Percentiles rank a stretch among this genome's conserved stretches.
Conservation (phyloP, 2,888 invertebrate species). For the Nezara viridula region DNA sequence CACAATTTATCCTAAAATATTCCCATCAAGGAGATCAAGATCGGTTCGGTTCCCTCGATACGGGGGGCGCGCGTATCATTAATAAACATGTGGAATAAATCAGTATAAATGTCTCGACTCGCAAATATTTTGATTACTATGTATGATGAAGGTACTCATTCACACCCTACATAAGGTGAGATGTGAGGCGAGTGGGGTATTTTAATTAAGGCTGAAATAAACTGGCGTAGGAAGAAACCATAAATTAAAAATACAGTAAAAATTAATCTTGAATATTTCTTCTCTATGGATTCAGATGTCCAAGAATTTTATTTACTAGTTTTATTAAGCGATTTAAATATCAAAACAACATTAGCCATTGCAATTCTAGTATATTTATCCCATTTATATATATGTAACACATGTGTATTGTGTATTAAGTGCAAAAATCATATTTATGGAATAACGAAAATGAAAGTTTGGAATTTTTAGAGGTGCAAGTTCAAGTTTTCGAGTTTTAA, state of each 20-base stretch:
- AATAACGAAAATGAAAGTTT: no score
- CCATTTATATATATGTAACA: no score
- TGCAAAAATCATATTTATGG: no score
- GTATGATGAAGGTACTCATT: conserved; percentile 22
- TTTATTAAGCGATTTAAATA: no score
- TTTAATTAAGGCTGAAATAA: background rate
- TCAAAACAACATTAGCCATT: no score
- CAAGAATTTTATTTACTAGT: no score
- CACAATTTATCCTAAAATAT: background rate
- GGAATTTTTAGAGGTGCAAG: no score
- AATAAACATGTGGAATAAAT: conserved; percentile 42
- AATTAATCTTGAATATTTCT: background rate
- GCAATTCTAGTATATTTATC: no score
- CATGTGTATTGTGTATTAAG: no score
- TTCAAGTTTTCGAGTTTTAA: no score
- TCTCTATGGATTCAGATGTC: no score
- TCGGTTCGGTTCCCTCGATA: background rate
- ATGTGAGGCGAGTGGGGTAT: background rate
- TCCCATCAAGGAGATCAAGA: conserved; percentile 6
- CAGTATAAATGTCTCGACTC: conserved; percentile 6
- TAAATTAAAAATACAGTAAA: background rate
- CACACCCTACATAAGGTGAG: background rate
- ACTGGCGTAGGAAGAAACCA: background rate
- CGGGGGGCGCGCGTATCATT: background rate
- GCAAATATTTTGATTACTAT: conserved; percentile 38